Evolutionary conservation across 2,888 invertebrate genomes (phyloP).

Genomic region (Hyppa rectilinea): DNA sequence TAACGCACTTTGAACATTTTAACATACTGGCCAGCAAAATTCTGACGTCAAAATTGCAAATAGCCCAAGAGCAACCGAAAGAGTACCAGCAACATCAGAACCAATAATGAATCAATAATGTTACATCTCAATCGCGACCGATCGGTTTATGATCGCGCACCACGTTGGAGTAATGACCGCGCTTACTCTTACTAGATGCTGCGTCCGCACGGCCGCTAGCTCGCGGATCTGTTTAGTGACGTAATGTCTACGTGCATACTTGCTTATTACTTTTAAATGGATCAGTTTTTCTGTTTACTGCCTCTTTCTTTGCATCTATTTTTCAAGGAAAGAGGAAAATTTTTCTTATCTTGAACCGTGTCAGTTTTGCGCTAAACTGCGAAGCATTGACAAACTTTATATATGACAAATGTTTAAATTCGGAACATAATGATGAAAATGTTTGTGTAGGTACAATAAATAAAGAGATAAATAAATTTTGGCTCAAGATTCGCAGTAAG

Average conservation of each 20-base stretch:
- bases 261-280: slow-evolving; percentile 13
- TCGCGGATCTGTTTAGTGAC: slow-evolving; percentile 54
- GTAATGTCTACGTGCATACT: slow-evolving; percentile 26
- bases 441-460: too few species aligned
- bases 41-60: not conserved
- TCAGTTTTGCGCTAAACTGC: not conserved
- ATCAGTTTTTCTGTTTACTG: not conserved
- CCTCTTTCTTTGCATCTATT: not conserved
- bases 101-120: slow-evolving; percentile 75
- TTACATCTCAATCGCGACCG: slow-evolving; percentile 52
- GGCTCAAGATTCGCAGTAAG: not conserved
- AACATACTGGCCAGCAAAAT: not conserved
- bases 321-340: not conserved
- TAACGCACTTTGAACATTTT: not conserved
- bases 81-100: slow-evolving; percentile 65
- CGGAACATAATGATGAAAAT: not conserved
- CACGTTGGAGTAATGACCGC: slow-evolving; percentile 66
- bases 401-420: not conserved
- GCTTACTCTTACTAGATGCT: slow-evolving; percentile 56
- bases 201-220: slow-evolving; percentile 46
- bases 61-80: too few species aligned
- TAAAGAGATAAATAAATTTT: too few species aligned
- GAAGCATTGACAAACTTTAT: not conserved
- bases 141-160: slow-evolving; percentile 56
- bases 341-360: too few species aligned